Base-by-base conservation (phyloP, 2,797 vertebrate genomes). In the Pseudocheirus occidentalis region DNA sequence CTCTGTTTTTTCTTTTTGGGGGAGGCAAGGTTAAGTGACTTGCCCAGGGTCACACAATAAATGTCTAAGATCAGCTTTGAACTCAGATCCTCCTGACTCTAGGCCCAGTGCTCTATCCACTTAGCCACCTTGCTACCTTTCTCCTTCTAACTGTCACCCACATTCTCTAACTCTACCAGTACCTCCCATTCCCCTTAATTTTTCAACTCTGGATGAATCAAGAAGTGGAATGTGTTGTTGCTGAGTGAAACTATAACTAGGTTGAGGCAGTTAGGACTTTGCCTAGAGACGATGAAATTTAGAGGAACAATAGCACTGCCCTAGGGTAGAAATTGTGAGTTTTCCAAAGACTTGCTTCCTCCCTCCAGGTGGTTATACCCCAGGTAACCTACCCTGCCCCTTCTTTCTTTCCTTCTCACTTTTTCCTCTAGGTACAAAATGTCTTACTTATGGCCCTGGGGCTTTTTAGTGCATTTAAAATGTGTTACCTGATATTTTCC, bases 401-500 rank as follows among this genome's bases (percentile, higher is more conserved):
- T 66, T n/a, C 31, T n/a, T 12, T n/a, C 59, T n/a, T 66, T 66
- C 13, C 59, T 13, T 66, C 28, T 62, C 13, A 14, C 62, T 66
- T n/a, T 66, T 66, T n/a, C 3, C 34, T 4, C 5, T 16, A n/a
- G 34, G 14, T 13, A 66, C 14, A n/a, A n/a, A 66, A 12, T 73
- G 16, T 21, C 66, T 73, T 73, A n/a, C n/a, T 40, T 73, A 40
- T 73, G n/a, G n/a, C n/a, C 16, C n/a, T 73, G 16, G n/a, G 34
- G n/a, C 14, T 73, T 40, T 40, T 24, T 73, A 40, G 66, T 40
- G n/a, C n/a, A 73, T 40, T 73, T 0, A 0, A 56, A 58, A n/a
- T 1, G 21, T 90, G 28, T 92, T 98, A 99, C 99, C 99, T 99
- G 98, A 99, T 56, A n/a, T 98, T 98, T 95, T 99, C 99, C 99